phyloP scores from a whole-genome alignment of 2,888 invertebrate species.

The Thymelicus acteon region DNA sequence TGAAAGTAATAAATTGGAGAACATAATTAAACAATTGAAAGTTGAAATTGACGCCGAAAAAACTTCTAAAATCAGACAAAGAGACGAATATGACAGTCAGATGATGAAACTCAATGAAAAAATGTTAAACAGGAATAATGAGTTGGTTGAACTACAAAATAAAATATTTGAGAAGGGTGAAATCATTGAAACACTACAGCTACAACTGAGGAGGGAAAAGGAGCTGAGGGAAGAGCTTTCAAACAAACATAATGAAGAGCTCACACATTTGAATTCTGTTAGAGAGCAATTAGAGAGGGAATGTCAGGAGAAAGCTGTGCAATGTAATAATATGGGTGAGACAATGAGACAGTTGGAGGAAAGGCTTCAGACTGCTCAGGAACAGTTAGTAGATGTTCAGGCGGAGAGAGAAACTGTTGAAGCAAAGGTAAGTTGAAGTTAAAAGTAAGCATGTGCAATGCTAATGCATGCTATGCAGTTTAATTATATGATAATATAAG shows the following conservation, averaged over 20 bases:
- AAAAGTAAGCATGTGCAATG: no score
- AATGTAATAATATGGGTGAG: not conserved
- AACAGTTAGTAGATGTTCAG: no score
- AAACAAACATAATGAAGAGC: slow-evolving; percentile 56
- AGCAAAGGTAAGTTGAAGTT: no score
- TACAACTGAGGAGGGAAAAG: slow-evolving; percentile 62
- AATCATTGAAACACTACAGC: slow-evolving; percentile 62
- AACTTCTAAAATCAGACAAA: slow-evolving; percentile 59
- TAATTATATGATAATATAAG: no score
- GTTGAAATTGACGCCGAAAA: slow-evolving; percentile 63
- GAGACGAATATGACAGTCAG: slow-evolving; percentile 66
- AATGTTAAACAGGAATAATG: slow-evolving; percentile 71
- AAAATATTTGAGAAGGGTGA: slow-evolving; percentile 67
- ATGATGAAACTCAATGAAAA: slow-evolving; percentile 74
- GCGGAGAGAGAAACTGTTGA: no score
- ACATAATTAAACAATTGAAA: slow-evolving; percentile 57
- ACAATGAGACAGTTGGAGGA: not conserved
- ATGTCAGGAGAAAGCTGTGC: slow-evolving; percentile 39
- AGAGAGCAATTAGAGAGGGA: slow-evolving; percentile 51
- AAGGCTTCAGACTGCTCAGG: no score
- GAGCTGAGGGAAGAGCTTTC: slow-evolving; percentile 53
- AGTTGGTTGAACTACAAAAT: slow-evolving; percentile 72
- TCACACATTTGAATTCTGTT: slow-evolving; percentile 49
- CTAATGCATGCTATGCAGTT: no score
- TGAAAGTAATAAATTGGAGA: slow-evolving; percentile 64